Base-by-base conservation (phyloP, 2,797 vertebrate species). In the Diplodus puntazzo region DNA sequence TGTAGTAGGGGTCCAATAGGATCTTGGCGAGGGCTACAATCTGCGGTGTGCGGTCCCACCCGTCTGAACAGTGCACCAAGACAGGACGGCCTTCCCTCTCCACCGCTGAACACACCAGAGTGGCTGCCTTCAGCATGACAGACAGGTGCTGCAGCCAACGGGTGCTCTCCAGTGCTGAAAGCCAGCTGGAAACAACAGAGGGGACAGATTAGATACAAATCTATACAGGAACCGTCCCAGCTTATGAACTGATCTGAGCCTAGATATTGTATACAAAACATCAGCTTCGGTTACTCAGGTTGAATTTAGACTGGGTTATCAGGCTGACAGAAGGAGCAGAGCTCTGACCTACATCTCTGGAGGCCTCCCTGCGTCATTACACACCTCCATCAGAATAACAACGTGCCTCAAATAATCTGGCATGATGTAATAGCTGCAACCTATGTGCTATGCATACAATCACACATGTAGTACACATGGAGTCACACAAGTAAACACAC, bases 81-180 rank as follows among this genome's bases (percentile, higher is more conserved):
- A 99, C 98, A 0, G 98, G 98, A 13, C 98, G 96, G 11, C 97
- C 97, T 12, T 99, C 98, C 66, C 98, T 95, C 92, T 99, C 98
- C 27, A 99, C 94, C 0, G 97, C 97, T 18, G 95, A 97, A 72
- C 97, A 96, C 84, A 99, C 98, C 78, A 99, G 92, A 75, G 97
- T 96, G 23, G 98, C 98, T 0, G 98, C 97, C 91, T 99, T 99
- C 79, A 99, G 93, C 98, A 99, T 99, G 91, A 98, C 95, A 0
- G 98, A 99, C 73, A 99, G 95, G 89, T 99, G 98, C 94, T 99
- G 98, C 86, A 99, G 95, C 98, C 98, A 99, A 68, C 98, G 98
- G 69, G 98, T 99, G 89, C 96, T 99, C 93, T 99, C 98, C 55
- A 99, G 94, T 0, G 98, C 97, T 0, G 98, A 99, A 54, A 99